These are phyloP conservation scores for Oscheius myriophilus DNA, from an alignment of 2,888 invertebrate genomes.

Conservation along the genomic window DNA sequence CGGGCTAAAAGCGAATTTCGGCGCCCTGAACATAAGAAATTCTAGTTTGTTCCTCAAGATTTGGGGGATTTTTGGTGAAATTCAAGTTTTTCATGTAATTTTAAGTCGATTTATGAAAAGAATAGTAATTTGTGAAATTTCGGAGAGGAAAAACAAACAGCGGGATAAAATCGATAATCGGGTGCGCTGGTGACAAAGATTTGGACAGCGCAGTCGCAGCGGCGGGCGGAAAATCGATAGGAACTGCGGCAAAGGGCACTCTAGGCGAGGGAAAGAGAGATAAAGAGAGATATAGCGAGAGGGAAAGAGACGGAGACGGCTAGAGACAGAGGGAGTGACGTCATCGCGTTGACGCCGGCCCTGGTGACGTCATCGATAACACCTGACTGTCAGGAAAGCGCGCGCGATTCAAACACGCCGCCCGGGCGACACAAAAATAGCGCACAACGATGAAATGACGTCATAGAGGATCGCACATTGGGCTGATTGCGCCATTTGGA, in stretches of 20 bases:
- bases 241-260: constrained; percentile 32
- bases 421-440: neutral
- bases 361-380: constrained; percentile 19
- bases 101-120: too few species aligned
- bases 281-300: constrained; percentile 3
- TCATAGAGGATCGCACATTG: neutral
- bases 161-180: constrained; percentile 27
- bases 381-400: constrained; percentile 14
- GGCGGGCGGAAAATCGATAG: constrained; percentile 27
- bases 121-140: too few species aligned
- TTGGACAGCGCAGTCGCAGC: constrained; percentile 30
- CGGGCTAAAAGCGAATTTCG: too few species aligned
- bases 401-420: constrained; percentile 1
- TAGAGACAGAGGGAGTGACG: too few species aligned
- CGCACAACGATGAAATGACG: neutral
- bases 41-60: too few species aligned
- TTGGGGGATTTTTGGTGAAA: too few species aligned
- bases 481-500: too few species aligned
- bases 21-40: too few species aligned
- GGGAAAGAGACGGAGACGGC: constrained; percentile 11
- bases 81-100: too few species aligned
- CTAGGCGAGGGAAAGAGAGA: constrained; percentile 17
- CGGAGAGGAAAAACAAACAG: constrained; percentile 20
- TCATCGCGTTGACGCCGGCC: constrained; percentile 32
- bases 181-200: constrained; percentile 28